Conservation (phyloP, 92 coral and sea anemone species). For the Paragorgia papillata region DNA sequence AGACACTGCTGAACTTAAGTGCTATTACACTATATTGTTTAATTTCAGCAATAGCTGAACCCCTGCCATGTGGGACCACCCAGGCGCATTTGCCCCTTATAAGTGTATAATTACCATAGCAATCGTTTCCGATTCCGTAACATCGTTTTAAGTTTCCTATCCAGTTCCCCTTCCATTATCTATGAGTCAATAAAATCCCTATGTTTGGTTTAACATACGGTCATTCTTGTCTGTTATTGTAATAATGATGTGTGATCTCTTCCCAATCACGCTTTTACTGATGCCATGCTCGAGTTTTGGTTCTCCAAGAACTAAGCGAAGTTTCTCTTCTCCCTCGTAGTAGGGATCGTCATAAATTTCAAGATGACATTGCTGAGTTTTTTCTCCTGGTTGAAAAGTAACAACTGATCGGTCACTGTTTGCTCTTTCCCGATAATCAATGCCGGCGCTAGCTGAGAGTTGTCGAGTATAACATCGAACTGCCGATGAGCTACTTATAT, state of each 20-base stretch:
- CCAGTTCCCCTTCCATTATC: too few species aligned
- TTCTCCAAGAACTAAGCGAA: slow-evolving; percentile 69
- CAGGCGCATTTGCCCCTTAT: too few species aligned
- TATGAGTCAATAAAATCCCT: too few species aligned
- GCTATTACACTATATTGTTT: too few species aligned
- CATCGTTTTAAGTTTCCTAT: too few species aligned
- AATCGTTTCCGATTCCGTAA: too few species aligned
- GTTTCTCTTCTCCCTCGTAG: slow-evolving; percentile 71
- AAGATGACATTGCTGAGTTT: slow-evolving; percentile 70
- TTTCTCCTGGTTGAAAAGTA: slow-evolving; percentile 75
- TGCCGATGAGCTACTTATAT: slow-evolving; percentile 64
- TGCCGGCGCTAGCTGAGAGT: slow-evolving; percentile 69
- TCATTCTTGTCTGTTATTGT: slow-evolving; percentile 71
- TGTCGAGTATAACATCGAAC: slow-evolving; percentile 93
- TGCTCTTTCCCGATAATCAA: slow-evolving; percentile 79
- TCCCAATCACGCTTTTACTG: slow-evolving; percentile 55
- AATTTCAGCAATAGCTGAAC: too few species aligned
- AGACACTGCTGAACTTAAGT: too few species aligned
- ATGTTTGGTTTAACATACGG: slow-evolving; percentile 60
- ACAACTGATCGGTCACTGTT: slow-evolving; percentile 71
- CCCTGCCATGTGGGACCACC: too few species aligned
- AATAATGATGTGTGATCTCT: slow-evolving; percentile 64
- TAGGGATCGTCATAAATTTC: slow-evolving; percentile 64
- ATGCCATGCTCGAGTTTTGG: slow-evolving; percentile 52
- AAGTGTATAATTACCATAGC: too few species aligned